Base-by-base conservation (phyloP, 2,888 invertebrate species). In the Aphrophora alni region DNA sequence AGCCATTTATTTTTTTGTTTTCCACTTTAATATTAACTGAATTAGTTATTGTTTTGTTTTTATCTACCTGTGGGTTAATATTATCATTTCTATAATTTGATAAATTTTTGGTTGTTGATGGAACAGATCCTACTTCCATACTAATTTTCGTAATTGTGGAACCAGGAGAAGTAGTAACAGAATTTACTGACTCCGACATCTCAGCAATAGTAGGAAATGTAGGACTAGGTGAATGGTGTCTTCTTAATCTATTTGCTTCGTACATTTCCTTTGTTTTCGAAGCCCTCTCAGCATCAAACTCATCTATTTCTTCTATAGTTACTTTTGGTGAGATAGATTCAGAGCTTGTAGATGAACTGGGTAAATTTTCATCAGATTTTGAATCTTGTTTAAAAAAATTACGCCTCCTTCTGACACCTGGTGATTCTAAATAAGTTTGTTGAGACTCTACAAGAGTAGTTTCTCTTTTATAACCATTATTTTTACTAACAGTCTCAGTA, bases 131-230 rank as follows among this genome's bases (percentile, higher is more conserved):
- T 80, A n/a, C 10, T 76, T 81, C 68, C 75, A 81, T 21, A 73
- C 59, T 59, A 10, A 3, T 59, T 21, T 59, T 59, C 10, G 21
- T 80, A 7, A 82, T 82, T 0, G 83, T 82, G n/a, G 84, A 83
- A 24, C 82, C 76, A n/a, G 84, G 81, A 26, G 79, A 77, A 38
- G 81, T 82, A 33, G 81, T 79, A 3, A 78, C 82, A 5, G 83
- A 79, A 44, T 81, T 80, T 44, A 77, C 51, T 26, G 84, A 80
- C 79, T 86, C 86, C 3, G 85, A 85, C 75, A 84, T 84, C 78
- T 86, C 86, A 17, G 81, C 82, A 21, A 86, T 86, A 1, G 86
- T 85, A 0, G 86, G 86, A 75, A 86, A 85, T 25, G 82, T 84
- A 27, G 85, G 85, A 75, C 84, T 85, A n/a, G 85, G 86, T 8